These are phyloP conservation scores for Mastomys coucha DNA, from an alignment of 2,113 vertebrate species.

Conservation along the genomic window DNA sequence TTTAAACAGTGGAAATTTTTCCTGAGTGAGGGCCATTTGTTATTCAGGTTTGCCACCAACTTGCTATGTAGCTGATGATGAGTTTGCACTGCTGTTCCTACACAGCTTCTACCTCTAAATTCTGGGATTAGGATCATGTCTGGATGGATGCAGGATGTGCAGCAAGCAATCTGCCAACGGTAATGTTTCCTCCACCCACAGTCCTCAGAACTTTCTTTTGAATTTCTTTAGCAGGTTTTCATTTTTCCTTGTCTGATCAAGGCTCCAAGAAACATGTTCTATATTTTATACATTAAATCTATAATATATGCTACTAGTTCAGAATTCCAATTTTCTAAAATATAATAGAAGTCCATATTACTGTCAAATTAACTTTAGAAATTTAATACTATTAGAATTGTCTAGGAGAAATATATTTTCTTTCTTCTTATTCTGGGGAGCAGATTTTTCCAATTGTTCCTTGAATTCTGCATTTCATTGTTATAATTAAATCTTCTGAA, in stretches of 20 bases:
- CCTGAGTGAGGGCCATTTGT: not conserved
- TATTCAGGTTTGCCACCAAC: not conserved
- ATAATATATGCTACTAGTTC: not conserved
- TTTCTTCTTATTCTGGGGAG: not conserved
- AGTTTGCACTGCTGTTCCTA: not conserved
- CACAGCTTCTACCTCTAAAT: not conserved
- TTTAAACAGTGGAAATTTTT: not conserved
- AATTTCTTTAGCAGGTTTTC: not conserved
- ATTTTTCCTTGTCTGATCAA: not conserved
- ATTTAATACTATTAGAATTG: not conserved
- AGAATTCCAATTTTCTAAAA: not conserved
- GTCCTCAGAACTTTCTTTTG: too few relatives aligned
- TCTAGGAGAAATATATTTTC: not conserved
- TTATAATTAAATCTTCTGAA: not conserved
- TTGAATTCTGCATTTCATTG: constrained; percentile 23
- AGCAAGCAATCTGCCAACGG: not conserved
- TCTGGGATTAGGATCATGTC: not conserved
- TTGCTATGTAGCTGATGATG: too few relatives aligned
- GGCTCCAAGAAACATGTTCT: not conserved
- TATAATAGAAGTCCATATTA: not conserved
- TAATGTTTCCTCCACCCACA: rapidly evolving
- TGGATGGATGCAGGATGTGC: not conserved
- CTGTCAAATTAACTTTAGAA: not conserved
- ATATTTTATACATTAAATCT: not conserved
- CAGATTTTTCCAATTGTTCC: constrained; percentile 2